Base-by-base conservation (phyloP, 23 tunicate genomes). In the Phallusia fumigata region DNA sequence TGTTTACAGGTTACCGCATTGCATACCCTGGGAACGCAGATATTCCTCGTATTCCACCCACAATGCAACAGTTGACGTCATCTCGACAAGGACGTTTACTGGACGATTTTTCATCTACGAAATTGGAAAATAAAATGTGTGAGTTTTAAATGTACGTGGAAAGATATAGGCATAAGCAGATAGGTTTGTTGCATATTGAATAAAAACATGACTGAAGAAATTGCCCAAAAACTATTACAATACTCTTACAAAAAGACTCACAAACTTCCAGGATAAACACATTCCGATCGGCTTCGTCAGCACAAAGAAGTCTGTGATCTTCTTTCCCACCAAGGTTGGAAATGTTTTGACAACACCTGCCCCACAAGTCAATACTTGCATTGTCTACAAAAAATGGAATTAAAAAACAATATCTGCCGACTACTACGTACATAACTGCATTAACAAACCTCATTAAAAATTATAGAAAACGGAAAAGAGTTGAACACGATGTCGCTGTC, bases 11-110 rank as follows among this genome's bases (percentile, higher is more conserved):
- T 0, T 0, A 31, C 16, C 18, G n/a, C 11, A n/a, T n/a, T 11
- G 36, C 64, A 33, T 21, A 53, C 88, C 88, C 52, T 58, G 76
- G 26, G 88, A 84, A 8, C 88, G 88, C 11, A 84, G 80, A 53
- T 84, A 84, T 52, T 84, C 88, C 52, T 84, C 88, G 35, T 84
- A 84, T 84, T 84, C 88, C 15, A 44, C 76, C 88, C 88, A 84
- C 76, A 84, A 64, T 19, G 88, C 88, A 47, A 84, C 88, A 5
- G 88, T 84, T 64, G 88, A 84, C 53, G 88, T 84, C 88, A 84
- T 74, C 76, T 84, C 88, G 33, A 84, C 88, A 82, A 84, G 73
- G 16, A 84, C 88, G 0, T 84, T 84, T 0, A 76, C 80, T 6
- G 88, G 88, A 19, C 88, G 75, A 50, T 84, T 84, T 76, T 77